Conservation (phyloP, 2,113 vertebrate genomes). For the Sinocyclocheilus grahami region DNA sequence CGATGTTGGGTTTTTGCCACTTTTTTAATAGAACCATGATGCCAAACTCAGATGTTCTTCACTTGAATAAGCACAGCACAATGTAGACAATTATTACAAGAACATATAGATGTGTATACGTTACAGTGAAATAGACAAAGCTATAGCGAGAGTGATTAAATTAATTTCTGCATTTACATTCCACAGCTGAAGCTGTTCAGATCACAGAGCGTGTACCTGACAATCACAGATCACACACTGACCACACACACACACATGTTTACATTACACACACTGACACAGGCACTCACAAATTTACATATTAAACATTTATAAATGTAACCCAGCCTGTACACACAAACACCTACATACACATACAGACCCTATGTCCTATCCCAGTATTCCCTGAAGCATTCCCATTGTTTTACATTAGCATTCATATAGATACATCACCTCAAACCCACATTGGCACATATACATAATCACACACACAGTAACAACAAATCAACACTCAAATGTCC, state of each 20-base stretch:
- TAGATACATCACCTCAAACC: slow-evolving; percentile 59
- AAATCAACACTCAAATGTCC: slow-evolving; percentile 61
- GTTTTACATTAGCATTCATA: slow-evolving; percentile 51
- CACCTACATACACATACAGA: not conserved
- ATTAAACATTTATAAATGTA: slow-evolving; percentile 39
- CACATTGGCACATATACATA: slow-evolving; percentile 60
- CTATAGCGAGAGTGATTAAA: slow-evolving; percentile 28
- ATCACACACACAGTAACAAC: slow-evolving; percentile 37
- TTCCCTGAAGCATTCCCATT: not conserved
- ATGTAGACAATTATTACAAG: not conserved
- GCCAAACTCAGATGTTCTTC: not conserved
- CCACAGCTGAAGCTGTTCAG: slow-evolving; percentile 66
- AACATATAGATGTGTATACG: not conserved
- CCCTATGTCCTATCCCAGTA: slow-evolving; percentile 1
- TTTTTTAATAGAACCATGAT: not conserved
- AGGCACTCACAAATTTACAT: slow-evolving; percentile 17
- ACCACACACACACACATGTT: slow-evolving; percentile 65
- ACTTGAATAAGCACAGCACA: not conserved
- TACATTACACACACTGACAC: slow-evolving; percentile 36
- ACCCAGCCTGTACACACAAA: not conserved
- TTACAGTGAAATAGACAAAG: slow-evolving; percentile 40
- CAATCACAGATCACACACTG: slow-evolving; percentile 60
- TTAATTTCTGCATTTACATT: slow-evolving; percentile 69
- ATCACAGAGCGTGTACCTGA: slow-evolving; percentile 68
- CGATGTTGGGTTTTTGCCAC: not conserved